phyloP scores from a whole-genome alignment of 2,888 invertebrate genomes.

The Heliconius erato region DNA sequence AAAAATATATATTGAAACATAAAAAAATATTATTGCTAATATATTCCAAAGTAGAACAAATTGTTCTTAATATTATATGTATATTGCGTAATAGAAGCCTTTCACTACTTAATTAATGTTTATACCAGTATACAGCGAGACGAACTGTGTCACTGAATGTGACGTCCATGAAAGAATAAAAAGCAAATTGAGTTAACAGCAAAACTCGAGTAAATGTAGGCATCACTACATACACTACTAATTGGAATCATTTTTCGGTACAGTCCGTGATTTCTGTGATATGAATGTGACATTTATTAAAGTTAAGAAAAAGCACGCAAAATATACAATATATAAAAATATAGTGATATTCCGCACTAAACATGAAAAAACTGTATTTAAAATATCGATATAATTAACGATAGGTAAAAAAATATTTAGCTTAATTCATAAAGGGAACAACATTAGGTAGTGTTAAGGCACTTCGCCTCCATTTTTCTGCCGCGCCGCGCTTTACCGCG shows the following conservation, averaged over 20 bases:
- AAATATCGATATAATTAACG: too few relatives aligned
- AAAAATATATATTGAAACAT: neutral
- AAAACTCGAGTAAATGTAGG: conserved; percentile 27
- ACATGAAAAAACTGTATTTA: too few relatives aligned
- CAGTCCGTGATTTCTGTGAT: conserved; percentile 2
- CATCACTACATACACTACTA: conserved; percentile 34
- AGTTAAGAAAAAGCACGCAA: neutral
- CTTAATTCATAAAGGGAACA: neutral
- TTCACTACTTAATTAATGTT: conserved; percentile 24
- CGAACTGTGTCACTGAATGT: conserved; percentile 24
- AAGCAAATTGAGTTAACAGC: conserved; percentile 33
- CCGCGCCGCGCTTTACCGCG: neutral
- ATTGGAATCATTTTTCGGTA: conserved; percentile 35
- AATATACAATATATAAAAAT: too few relatives aligned
- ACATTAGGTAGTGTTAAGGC: neutral
- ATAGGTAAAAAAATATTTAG: neutral
- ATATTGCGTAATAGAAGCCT: neutral
- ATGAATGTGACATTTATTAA: neutral
- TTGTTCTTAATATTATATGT: neutral
- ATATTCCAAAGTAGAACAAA: neutral
- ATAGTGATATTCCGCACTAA: too few relatives aligned
- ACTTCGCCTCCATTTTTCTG: neutral
- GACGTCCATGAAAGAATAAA: conserved; percentile 32
- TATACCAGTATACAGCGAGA: conserved; percentile 12
- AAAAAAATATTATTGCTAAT: neutral